phyloP scores from a whole-genome alignment of 2,888 invertebrate species.

The Laspeyria flexula region DNA sequence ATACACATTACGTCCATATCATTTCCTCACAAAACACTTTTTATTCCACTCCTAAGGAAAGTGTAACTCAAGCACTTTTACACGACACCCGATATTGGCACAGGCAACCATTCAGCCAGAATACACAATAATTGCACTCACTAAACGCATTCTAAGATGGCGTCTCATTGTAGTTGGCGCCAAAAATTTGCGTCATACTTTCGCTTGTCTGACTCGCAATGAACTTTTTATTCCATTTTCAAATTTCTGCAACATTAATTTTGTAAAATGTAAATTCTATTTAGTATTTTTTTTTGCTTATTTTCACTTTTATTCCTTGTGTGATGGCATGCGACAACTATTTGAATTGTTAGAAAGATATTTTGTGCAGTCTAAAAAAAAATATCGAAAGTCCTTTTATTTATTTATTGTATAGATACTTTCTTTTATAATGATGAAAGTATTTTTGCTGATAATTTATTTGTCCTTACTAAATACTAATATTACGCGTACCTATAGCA shows the following conservation, averaged over 20 bases:
- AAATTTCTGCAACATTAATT: slow-evolving; percentile 38
- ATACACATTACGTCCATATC: slow-evolving; percentile 10
- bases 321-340: slow-evolving; percentile 3
- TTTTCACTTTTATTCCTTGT: slow-evolving; percentile 29
- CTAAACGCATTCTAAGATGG: slow-evolving; percentile 39
- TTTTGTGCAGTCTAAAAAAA: neutral
- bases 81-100: slow-evolving; percentile 36
- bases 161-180: slow-evolving; percentile 41
- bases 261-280: slow-evolving; percentile 7
- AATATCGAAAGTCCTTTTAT: neutral
- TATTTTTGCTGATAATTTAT: too few relatives aligned
- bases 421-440: too few relatives aligned
- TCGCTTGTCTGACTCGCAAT: slow-evolving; percentile 25
- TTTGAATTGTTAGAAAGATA: neutral
- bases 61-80: slow-evolving; percentile 42
- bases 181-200: slow-evolving; percentile 43
- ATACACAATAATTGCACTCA: slow-evolving; percentile 40
- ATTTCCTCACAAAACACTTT: slow-evolving; percentile 14
- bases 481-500: too few relatives aligned
- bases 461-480: too few relatives aligned
- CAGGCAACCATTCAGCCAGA: slow-evolving; percentile 30
- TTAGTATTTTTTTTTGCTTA: slow-evolving; percentile 37
- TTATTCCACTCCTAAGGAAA: slow-evolving; percentile 22
- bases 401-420: too few relatives aligned
- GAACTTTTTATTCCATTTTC: slow-evolving; percentile 23